Evolutionary conservation across 2,113 vertebrate species (phyloP).

Genomic region (Alaudala cheleensis): DNA sequence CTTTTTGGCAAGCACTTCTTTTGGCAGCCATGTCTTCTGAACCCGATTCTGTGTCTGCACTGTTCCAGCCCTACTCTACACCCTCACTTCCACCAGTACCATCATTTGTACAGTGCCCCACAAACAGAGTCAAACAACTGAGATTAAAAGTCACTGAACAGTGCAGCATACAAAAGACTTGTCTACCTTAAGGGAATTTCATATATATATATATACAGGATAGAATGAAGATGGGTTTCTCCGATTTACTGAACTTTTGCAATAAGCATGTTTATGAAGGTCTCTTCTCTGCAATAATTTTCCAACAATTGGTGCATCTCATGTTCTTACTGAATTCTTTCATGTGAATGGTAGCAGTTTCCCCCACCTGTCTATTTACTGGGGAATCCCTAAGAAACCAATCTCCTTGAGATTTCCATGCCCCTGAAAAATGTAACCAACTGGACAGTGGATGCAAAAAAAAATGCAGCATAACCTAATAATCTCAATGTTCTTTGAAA

Average conservation of each 20-base stretch:
- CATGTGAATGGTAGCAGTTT: neutral
- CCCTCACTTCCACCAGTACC: neutral
- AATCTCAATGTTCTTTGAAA: neutral
- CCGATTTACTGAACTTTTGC: neutral
- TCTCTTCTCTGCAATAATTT: neutral
- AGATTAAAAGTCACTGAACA: neutral
- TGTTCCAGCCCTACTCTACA: neutral
- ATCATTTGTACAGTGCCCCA: neutral
- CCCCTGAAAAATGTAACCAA: neutral
- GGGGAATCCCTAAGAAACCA: neutral
- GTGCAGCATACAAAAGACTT: neutral
- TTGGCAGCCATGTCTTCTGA: neutral
- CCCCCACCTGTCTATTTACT: neutral
- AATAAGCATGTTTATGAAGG: neutral
- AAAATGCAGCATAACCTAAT: neutral
- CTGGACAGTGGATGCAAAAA: neutral
- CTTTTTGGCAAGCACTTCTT: neutral
- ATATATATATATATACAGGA: fast-evolving
- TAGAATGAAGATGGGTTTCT: neutral
- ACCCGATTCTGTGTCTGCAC: neutral
- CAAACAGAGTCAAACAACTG: neutral
- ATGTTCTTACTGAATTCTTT: neutral
- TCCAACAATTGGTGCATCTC: neutral
- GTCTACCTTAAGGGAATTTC: neutral
- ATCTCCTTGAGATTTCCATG: neutral